Conservation (phyloP, 2,113 vertebrate species). For the Bubo blakistoni region DNA sequence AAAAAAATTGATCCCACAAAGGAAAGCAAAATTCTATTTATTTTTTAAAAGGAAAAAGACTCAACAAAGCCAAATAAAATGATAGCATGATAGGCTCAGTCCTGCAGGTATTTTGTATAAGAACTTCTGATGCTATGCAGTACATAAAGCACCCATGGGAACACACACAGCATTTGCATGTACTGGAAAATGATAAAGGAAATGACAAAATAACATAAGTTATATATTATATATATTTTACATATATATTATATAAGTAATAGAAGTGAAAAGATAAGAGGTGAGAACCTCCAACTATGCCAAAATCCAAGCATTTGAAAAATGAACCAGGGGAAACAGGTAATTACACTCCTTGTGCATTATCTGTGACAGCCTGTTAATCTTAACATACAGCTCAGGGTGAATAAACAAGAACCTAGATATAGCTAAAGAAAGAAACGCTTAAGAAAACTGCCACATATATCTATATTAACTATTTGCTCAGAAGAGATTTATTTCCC, state of each 20-base stretch:
- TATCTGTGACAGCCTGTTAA: not conserved
- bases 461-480: not conserved
- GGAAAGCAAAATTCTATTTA: not conserved
- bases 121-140: not conserved
- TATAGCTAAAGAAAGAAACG: not conserved
- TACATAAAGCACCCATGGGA: not conserved
- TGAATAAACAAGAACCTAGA: slow-evolving; percentile 30
- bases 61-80: not conserved
- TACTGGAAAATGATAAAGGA: not conserved
- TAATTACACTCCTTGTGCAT: slow-evolving; percentile 4
- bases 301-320: not conserved
- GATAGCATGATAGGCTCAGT: not conserved
- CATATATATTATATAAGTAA: not conserved
- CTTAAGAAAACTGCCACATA: not conserved
- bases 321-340: not conserved
- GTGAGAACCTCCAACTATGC: not conserved
- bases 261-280: not conserved
- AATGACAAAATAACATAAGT: not conserved
- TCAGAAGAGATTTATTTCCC: not conserved
- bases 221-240: too few species aligned
- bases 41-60: not conserved
- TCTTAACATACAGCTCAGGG: not conserved
- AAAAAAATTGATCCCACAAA: not conserved
- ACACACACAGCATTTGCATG: not conserved
- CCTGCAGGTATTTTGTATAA: not conserved